Base-by-base conservation (phyloP, 2,113 vertebrate species). In the Mesembrinibis cayennensis region DNA sequence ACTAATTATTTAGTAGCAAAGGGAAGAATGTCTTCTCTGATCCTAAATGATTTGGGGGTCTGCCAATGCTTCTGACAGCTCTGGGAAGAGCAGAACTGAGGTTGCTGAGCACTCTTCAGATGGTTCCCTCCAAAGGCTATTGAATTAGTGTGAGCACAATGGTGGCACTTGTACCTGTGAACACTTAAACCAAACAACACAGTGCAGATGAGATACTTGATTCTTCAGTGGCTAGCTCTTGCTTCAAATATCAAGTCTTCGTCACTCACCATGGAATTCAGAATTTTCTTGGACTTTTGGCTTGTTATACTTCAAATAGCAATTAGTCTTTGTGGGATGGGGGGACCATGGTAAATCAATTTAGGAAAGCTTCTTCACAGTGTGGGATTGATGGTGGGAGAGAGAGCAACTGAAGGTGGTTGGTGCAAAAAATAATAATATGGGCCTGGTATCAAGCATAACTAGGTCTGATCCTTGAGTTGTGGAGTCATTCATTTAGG, bases 111-210 rank as follows among this genome's bases (percentile, higher is more conserved):
- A 2, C 6, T 78, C 36, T 61, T 52, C 20, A 49, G 17, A n/a
- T 40, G 30, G 26, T 17, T 74, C 65, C 36, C 21, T 84, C 7
- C 27, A 56, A 49, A 66, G 32, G 14, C 27, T 0, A 0, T 30
- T 29, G 65, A 50, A 34, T 52, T 77, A 12, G 3, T 15, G 5
- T 55, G 66, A 71, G 19, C 30, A 27, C 7, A 5, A 3, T n/a
- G 18, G 20, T 76, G 40, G 6, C 30, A 27, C 11, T 50, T 58
- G 18, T 29, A 49, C 9, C 34, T 77, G 6, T 16, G 21, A 82
- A 58, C 3, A 6, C 1, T 26, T 61, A 10, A 82, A 59, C 2
- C 29, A 6, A 34, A 42, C 7, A 32, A 1, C 8, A 3, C 13
- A 15, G 25, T n/a, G 32, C 15, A 78, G 50, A 50, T 16, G 40